These are phyloP conservation scores for Metopolophium dirhodum DNA, from an alignment of 1,140 invertebrate species.

Conservation along the genomic window DNA sequence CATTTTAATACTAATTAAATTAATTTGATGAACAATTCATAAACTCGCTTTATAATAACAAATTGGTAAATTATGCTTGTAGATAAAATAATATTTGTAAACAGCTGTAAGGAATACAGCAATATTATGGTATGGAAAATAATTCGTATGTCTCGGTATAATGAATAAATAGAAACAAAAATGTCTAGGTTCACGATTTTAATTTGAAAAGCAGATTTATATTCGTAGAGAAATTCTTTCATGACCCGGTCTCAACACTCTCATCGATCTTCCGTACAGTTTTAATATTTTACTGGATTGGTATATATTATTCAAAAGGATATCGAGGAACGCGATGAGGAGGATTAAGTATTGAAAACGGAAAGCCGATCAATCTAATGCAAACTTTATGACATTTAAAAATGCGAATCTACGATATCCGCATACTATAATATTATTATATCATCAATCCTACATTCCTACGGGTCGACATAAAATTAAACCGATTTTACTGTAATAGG, in stretches of 20 bases:
- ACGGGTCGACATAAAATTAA: neutral
- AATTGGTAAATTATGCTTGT: neutral
- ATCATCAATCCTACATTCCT: neutral
- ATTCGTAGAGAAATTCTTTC: neutral
- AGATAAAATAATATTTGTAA: neutral
- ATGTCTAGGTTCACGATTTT: neutral
- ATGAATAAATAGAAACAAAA: neutral
- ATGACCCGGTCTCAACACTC: neutral
- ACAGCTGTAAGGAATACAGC: neutral
- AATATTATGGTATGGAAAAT: neutral
- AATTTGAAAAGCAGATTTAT: neutral
- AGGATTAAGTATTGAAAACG: slow-evolving; percentile 9
- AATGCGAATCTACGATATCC: neutral
- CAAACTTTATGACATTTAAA: slow-evolving; percentile 7
- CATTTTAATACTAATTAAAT: neutral
- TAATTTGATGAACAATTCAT: neutral
- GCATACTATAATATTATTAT: slow-evolving; percentile 3
- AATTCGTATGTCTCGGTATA: neutral
- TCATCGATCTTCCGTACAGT: neutral
- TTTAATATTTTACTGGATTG: neutral
- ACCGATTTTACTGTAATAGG: neutral
- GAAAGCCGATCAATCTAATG: slow-evolving; percentile 14
- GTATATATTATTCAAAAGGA: neutral
- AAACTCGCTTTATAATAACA: neutral
- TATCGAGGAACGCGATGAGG: neutral